phyloP scores from a whole-genome alignment of 2,888 invertebrate genomes.

The Syrphus vitripennis region DNA sequence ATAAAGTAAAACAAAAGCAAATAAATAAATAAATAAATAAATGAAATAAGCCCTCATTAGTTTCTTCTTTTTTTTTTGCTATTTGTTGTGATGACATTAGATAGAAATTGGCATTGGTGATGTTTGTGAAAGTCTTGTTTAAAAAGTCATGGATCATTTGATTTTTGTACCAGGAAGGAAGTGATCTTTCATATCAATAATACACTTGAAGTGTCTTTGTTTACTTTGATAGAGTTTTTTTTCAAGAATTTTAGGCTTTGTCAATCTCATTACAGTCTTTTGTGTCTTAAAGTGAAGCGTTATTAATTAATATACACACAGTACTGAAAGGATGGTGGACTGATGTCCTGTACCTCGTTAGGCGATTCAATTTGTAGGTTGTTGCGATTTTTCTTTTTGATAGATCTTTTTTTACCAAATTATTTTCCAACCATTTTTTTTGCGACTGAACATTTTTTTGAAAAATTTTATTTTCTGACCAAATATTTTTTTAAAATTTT shows the following conservation, averaged over 20 bases:
- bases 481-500: no score
- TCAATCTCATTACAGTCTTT: no score
- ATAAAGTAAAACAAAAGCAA: slow-evolving; percentile 54
- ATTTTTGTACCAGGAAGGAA: neutral
- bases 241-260: neutral
- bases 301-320: no score
- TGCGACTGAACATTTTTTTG: no score
- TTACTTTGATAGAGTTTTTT: neutral
- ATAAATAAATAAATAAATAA: slow-evolving; percentile 29
- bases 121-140: neutral
- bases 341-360: no score
- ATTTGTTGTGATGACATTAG: neutral
- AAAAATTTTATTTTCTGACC: no score
- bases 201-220: neutral
- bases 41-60: slow-evolving; percentile 44
- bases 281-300: no score
- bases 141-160: slow-evolving; percentile 18
- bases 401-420: no score
- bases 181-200: neutral
- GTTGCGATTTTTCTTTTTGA: no score
- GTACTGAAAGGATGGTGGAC: no score
- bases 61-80: neutral
- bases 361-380: no score
- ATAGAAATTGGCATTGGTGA: neutral
- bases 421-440: no score